Percentiles rank a stretch among this genome's conserved stretches.
Evolutionary conservation across 2,113 vertebrate species (phyloP).

Genomic region (Oplegnathus fasciatus): DNA sequence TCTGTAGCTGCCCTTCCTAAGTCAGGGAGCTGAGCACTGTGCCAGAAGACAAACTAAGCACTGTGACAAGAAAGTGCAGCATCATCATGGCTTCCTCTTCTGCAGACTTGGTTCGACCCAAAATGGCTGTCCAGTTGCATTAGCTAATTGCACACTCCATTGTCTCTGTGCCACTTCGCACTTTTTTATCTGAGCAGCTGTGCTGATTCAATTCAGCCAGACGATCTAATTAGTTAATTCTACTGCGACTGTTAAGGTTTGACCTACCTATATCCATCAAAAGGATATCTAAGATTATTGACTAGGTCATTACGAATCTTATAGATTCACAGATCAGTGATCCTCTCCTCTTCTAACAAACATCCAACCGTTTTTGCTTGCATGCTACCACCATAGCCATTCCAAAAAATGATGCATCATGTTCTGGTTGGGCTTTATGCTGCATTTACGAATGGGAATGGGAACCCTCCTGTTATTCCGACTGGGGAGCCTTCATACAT

Average conservation of each 20-base stretch:
- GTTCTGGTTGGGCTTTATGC: background rate
- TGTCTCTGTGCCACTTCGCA: conserved; percentile 51
- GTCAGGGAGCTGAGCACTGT: conserved; percentile 34
- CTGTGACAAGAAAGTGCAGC: conserved; percentile 65
- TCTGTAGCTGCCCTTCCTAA: conserved; percentile 38
- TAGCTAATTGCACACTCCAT: conserved; percentile 69
- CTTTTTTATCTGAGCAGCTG: conserved; percentile 44
- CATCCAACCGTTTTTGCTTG: background rate
- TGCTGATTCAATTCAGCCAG: conserved; percentile 44
- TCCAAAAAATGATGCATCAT: background rate
- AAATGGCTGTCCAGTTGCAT: conserved; percentile 65
- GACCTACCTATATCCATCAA: background rate
- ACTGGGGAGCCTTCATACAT: background rate
- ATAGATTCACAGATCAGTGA: background rate
- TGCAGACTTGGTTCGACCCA: conserved; percentile 52
- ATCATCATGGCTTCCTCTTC: conserved; percentile 62
- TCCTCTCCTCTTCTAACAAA: background rate
- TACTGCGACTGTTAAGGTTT: background rate
- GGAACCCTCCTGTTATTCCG: background rate
- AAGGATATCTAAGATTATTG: background rate
- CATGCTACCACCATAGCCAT: background rate
- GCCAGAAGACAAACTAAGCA: conserved; percentile 66
- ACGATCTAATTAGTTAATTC: background rate
- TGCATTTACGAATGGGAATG: background rate
- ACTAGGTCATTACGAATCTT: background rate